phyloP scores from a whole-genome alignment of 1,140 invertebrate genomes.

The Caligus rogercresseyi region DNA sequence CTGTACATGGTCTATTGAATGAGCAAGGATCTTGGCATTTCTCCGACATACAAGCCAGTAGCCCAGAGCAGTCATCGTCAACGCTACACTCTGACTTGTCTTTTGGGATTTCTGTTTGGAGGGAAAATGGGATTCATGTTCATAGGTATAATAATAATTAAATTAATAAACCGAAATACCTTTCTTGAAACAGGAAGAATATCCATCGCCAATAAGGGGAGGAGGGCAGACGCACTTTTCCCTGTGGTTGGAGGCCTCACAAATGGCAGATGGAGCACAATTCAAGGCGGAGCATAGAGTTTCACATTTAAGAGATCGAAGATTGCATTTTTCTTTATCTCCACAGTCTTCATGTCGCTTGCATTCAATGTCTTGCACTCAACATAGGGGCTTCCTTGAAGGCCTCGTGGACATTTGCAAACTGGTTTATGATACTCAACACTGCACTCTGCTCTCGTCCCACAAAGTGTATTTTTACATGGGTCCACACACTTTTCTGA shows the following conservation, averaged over 20 bases:
- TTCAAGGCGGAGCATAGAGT: conserved; percentile 52
- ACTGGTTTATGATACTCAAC: conserved; percentile 49
- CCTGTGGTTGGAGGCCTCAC: conserved; percentile 48
- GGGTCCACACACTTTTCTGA: conserved; percentile 25
- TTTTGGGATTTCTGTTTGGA: background rate
- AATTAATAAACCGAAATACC: background rate
- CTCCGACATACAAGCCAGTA: conserved; percentile 32
- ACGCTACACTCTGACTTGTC: conserved; percentile 39
- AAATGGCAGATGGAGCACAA: conserved; percentile 65
- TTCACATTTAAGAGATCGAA: conserved; percentile 55
- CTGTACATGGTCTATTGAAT: conserved; percentile 17
- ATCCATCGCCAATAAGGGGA: conserved; percentile 30
- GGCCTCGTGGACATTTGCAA: conserved; percentile 65
- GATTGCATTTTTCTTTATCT: conserved; percentile 22
- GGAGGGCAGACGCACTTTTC: conserved; percentile 31
- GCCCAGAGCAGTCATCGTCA: conserved; percentile 48
- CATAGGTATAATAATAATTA: background rate
- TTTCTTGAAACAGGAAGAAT: conserved; percentile 30
- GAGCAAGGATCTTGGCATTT: conserved; percentile 51
- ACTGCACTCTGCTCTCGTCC: conserved; percentile 40
- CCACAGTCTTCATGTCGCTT: conserved; percentile 24
- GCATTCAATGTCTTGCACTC: conserved; percentile 20
- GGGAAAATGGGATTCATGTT: background rate
- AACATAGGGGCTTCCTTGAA: conserved; percentile 47
- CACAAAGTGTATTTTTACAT: conserved; percentile 33